Evolutionary conservation across 2,888 invertebrate genomes (phyloP), one percentile per base, ranked within the genome.

Genomic region (Machimus rusticus): DNA sequence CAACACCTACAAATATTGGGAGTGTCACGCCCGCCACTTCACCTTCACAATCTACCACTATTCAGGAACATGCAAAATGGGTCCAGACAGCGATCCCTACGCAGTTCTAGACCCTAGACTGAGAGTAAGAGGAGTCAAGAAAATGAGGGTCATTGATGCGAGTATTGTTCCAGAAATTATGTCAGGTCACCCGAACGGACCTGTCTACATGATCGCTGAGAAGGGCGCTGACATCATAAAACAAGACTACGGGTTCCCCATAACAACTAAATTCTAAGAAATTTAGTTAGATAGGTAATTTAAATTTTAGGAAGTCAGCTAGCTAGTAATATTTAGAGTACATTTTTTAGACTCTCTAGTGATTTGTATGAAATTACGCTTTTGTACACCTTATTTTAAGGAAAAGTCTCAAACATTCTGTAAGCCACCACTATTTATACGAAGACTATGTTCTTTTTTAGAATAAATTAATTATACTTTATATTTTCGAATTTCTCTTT

Each of bases 31-130:
- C 28, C 93, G 93, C 46, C 93, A 94, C 81, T 90, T 94, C 16
- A 94, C 94, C 0, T 92, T 93, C 1, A 94, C 94, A 86, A 92
- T 94, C 90, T 94, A 95, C 89, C 95, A 95, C 90, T 94, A 95
- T 55, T 90, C 91, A 76, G 94, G 94, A 0, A 95, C 95, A 0
- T 94, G 94, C 89, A 94, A 94, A 89, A 95, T 95, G 95, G 95
- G 95, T 0, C 94, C 94, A 0, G 89, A 89, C 16, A 91, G 90
- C 3, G 95, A 95, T 90, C 92, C 93, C 0, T 91, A 91, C 2
- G 94, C 95, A 0, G 94, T 95, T 0, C 95, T 95, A 0, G 94
- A 95, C 90, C 94, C 94, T 5, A 91, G 93, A 89, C 89, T 93
- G 46, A 89, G 92, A 77, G 93, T 93, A 16, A 90, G 93, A 86